phyloP scores from a whole-genome alignment of 1,140 invertebrate species.

The Aphelinus certus region DNA sequence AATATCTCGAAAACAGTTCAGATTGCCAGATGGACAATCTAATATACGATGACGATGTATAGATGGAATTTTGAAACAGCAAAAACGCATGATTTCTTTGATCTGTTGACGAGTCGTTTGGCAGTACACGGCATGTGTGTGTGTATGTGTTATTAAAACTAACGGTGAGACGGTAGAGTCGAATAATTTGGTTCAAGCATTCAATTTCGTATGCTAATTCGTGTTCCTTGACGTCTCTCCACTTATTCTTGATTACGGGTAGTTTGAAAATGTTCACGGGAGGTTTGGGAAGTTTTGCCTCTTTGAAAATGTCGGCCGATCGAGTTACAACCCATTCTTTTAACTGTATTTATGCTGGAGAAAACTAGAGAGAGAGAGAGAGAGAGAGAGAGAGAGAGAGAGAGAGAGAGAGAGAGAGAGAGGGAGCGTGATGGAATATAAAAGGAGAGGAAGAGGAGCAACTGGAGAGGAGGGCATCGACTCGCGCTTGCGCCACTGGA shows the following conservation, averaged over 20 bases:
- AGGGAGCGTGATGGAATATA: not conserved
- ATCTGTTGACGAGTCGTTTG: too few relatives aligned
- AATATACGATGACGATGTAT: too few relatives aligned
- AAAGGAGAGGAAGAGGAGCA: slow-evolving; percentile 33
- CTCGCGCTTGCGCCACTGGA: not conserved
- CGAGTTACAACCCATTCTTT: too few relatives aligned
- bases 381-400: not conserved
- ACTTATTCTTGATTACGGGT: not conserved
- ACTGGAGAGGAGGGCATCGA: not conserved
- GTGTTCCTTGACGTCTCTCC: not conserved
- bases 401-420: slow-evolving; percentile 4
- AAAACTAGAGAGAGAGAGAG: slow-evolving; percentile 4
- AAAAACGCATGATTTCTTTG: too few relatives aligned
- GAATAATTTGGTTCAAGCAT: not conserved
- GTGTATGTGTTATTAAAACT: slow-evolving; percentile 9
- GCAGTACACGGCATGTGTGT: too few relatives aligned
- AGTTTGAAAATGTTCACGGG: too few relatives aligned
- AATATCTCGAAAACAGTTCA: too few relatives aligned
- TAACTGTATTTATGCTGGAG: not conserved
- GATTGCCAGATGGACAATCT: too few relatives aligned
- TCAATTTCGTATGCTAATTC: slow-evolving; percentile 28
- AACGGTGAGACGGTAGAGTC: not conserved
- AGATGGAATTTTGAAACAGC: too few relatives aligned
- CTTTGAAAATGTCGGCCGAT: not conserved
- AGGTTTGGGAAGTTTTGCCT: not conserved